These are phyloP conservation scores for Aphaenogaster floridana DNA, from an alignment of 1,140 invertebrate species.

Conservation along the genomic window DNA sequence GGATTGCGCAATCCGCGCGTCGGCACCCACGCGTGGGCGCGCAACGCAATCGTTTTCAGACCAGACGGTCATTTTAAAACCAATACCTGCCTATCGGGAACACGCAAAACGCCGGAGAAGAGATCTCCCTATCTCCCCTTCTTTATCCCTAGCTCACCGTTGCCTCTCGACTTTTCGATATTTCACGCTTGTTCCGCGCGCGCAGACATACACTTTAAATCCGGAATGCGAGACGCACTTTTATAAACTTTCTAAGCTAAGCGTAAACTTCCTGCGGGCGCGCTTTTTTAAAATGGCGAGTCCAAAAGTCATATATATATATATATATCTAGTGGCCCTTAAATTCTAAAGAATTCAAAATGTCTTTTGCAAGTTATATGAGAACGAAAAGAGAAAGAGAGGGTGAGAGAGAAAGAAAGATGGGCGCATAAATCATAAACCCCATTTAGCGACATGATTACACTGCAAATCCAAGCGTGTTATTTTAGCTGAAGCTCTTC, in stretches of 20 bases:
- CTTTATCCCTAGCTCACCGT: background rate
- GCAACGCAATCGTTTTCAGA: constrained; percentile 58
- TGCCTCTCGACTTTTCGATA: constrained; percentile 37
- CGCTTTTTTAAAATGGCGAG: background rate
- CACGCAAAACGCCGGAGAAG: constrained; percentile 58
- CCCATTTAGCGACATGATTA: background rate
- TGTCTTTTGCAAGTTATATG: background rate
- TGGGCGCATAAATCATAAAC: background rate
- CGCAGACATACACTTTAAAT: constrained; percentile 19
- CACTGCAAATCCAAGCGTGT: too few species aligned
- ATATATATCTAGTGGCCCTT: background rate
- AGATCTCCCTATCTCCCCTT: constrained; percentile 6
- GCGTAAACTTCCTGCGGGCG: background rate
- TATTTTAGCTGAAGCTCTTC: too few species aligned
- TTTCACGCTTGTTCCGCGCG: constrained; percentile 21
- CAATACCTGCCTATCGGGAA: constrained; percentile 62
- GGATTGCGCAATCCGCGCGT: constrained; percentile 72
- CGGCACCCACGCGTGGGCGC: constrained; percentile 70
- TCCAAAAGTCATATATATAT: background rate
- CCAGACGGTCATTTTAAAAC: constrained; percentile 58
- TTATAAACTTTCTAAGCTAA: constrained; percentile 30
- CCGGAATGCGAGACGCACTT: constrained; percentile 46
- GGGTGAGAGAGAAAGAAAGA: background rate
- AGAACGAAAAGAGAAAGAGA: background rate
- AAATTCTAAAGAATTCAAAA: background rate